These are phyloP conservation scores for Phortica magna DNA, from an alignment of 2,888 invertebrate genomes.

Conservation along the genomic window DNA sequence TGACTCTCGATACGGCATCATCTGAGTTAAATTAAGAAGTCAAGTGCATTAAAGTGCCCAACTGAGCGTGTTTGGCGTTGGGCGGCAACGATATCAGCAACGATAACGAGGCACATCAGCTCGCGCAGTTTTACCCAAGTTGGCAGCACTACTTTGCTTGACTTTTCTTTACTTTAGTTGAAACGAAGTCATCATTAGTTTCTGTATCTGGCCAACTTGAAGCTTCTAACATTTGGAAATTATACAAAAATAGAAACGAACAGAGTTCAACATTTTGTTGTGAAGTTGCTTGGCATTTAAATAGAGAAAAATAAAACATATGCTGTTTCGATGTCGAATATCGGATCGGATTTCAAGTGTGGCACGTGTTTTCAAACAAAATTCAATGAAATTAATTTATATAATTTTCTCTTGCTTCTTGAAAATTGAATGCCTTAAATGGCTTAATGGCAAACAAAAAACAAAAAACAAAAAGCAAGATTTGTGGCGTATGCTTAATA, in stretches of 20 bases:
- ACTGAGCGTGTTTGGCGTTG: slow-evolving; percentile 12
- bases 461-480: not conserved
- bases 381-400: not conserved
- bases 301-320: not conserved
- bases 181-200: slow-evolving; percentile 6
- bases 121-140: not conserved
- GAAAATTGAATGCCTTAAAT: not conserved
- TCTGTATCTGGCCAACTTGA: not conserved
- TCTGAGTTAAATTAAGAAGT: slow-evolving; percentile 51
- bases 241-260: not conserved
- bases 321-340: not conserved
- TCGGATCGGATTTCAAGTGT: slow-evolving; percentile 14
- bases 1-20: not conserved
- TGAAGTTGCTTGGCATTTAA: not conserved
- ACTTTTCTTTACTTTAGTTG: no score
- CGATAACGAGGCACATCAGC: not conserved
- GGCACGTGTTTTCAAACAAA: not conserved
- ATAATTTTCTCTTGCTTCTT: slow-evolving; percentile 1
- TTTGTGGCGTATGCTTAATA: slow-evolving; percentile 31
- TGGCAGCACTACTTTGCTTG: not conserved
- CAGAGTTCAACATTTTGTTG: not conserved
- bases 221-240: not conserved
- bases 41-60: slow-evolving; percentile 57
- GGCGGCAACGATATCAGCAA: no score
- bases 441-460: not conserved